Conservation (phyloP, 2,113 vertebrate genomes). For the Alligator mississippiensis region DNA sequence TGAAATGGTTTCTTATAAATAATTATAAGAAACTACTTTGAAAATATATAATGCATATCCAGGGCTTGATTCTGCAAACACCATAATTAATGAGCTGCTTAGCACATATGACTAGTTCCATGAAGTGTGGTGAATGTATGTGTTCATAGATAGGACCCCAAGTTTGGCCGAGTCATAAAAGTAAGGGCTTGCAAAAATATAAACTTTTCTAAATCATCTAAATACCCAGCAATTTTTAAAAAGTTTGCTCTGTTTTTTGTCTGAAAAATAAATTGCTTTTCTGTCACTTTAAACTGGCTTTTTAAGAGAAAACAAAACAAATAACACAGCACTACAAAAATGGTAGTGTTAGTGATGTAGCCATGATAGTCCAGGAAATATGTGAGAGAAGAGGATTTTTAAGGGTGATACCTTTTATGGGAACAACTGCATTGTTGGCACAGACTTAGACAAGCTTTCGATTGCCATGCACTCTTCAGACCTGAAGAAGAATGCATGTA, state of each 20-base stretch:
- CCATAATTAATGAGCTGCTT: background rate
- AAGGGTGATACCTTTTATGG: too few species aligned
- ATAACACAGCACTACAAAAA: background rate
- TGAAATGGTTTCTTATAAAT: conserved; percentile 56
- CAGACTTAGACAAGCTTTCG: too few species aligned
- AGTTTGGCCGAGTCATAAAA: background rate
- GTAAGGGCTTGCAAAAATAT: background rate
- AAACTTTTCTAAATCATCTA: background rate
- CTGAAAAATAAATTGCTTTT: background rate
- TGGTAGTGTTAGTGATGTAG: too few species aligned
- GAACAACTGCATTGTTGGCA: too few species aligned
- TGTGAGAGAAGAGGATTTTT: too few species aligned
- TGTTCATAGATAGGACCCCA: background rate
- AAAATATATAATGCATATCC: conserved; percentile 21
- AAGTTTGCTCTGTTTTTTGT: background rate
- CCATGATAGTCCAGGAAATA: too few species aligned
- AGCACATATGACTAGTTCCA: background rate
- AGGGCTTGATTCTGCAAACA: background rate
- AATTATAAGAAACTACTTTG: conserved; percentile 28
- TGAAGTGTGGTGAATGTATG: background rate
- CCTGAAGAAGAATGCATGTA: too few species aligned
- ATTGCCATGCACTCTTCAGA: too few species aligned
- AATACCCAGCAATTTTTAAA: background rate
- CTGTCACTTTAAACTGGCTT: background rate
- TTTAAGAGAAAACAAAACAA: conserved; percentile 19